Conservation (phyloP, 1,140 invertebrate genomes). For the Heliconius hermathena region DNA sequence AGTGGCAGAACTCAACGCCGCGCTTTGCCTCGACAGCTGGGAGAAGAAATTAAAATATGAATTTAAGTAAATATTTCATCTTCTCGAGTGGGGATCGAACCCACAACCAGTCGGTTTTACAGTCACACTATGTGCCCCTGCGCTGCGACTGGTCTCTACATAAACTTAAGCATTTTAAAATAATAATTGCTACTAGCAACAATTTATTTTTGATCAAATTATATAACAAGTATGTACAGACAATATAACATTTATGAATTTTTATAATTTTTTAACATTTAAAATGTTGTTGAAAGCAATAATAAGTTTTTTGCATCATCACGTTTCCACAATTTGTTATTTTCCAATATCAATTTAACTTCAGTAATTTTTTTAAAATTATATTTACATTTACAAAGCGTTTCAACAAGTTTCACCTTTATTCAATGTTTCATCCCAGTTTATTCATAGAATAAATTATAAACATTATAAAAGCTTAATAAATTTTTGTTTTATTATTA, state of each 20-base stretch:
- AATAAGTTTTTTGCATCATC: neutral
- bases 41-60: no score
- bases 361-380: neutral
- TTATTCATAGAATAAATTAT: neutral
- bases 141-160: no score
- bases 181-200: no score
- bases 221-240: neutral
- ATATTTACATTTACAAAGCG: neutral
- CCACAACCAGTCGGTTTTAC: no score
- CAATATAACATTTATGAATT: no score
- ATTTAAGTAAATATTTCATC: no score
- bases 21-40: no score
- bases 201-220: neutral
- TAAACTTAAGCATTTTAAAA: neutral
- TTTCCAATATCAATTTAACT: neutral
- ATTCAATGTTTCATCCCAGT: neutral
- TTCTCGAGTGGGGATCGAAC: no score
- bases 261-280: neutral
- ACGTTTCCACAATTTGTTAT: slow-evolving; percentile 1
- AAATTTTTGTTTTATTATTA: neutral
- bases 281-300: neutral
- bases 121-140: no score
- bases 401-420: neutral
- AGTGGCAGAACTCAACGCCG: no score
- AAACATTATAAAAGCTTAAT: no score